These are phyloP conservation scores for Quadroppia sp. DNA, from an alignment of 2,888 invertebrate genomes.

Conservation along the genomic window DNA sequence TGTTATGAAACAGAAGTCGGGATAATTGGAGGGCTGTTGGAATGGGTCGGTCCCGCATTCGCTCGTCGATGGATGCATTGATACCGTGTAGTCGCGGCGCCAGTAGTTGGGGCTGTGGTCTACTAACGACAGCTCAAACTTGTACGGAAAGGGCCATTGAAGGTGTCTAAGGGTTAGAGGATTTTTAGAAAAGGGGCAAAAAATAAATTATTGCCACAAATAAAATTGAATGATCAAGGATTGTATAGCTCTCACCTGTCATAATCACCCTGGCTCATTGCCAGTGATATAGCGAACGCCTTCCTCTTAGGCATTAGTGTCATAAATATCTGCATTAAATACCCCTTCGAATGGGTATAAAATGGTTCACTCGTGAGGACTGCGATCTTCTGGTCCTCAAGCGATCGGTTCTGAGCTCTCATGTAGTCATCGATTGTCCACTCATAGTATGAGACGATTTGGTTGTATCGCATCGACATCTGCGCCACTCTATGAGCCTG, in stretches of 20 bases:
- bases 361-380: slow-evolving; percentile 47
- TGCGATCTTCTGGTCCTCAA: not conserved
- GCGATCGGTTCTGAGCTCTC: slow-evolving; percentile 9
- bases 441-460: slow-evolving; percentile 48
- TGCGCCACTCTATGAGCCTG: slow-evolving; percentile 41
- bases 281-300: slow-evolving; percentile 42
- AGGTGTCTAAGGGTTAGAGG: slow-evolving; percentile 33
- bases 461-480: slow-evolving; percentile 47
- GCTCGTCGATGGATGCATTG: slow-evolving; percentile 39
- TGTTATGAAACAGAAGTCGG: slow-evolving; percentile 42
- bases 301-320: slow-evolving; percentile 39
- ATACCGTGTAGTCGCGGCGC: slow-evolving; percentile 37
- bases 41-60: slow-evolving; percentile 43
- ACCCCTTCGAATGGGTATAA: slow-evolving; percentile 48
- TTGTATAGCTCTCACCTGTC: slow-evolving; percentile 31
- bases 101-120: slow-evolving; percentile 44
- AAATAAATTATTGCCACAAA: not conserved
- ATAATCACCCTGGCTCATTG: slow-evolving; percentile 42
- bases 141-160: slow-evolving; percentile 47
- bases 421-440: slow-evolving; percentile 45
- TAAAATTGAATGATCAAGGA: too few relatives aligned
- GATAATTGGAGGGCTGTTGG: slow-evolving; percentile 38
- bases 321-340: slow-evolving; percentile 47
- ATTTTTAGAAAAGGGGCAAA: not conserved
- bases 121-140: slow-evolving; percentile 46